Evolutionary conservation across 2,888 invertebrate genomes (phyloP).

Genomic region (Nymphalis c-album): DNA sequence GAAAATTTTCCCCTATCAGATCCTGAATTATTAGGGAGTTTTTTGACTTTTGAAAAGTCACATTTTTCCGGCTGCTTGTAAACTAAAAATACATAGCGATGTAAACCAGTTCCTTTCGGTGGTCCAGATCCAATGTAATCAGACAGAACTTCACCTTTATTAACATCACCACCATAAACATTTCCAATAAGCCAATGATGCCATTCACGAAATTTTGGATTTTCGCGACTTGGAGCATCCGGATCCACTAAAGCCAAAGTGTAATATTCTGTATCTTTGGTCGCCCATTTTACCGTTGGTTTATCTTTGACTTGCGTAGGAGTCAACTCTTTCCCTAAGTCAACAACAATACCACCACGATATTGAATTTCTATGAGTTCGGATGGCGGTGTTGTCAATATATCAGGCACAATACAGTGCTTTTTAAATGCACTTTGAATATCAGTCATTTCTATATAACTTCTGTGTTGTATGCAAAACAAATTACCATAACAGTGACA

Average conservation of each 20-base stretch:
- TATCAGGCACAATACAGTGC: conserved; percentile 85
- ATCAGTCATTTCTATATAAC: conserved; percentile 50
- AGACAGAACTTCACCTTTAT: conserved; percentile 83
- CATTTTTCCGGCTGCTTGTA: conserved; percentile 82
- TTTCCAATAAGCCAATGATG: conserved; percentile 90
- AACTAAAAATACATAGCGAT: conserved; percentile 86
- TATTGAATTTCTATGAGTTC: conserved; percentile 77
- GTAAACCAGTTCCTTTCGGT: conserved; percentile 86
- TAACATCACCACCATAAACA: conserved; percentile 83
- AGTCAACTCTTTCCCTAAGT: conserved; percentile 85
- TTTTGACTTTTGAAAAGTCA: conserved; percentile 64
- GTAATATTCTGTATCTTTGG: conserved; percentile 83
- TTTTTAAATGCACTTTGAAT: conserved; percentile 66
- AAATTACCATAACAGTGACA: too few species aligned
- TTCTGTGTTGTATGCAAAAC: not conserved
- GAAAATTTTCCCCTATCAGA: conserved; percentile 82
- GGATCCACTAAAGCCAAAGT: conserved; percentile 85
- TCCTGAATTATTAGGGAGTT: conserved; percentile 71
- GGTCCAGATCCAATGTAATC: conserved; percentile 85
- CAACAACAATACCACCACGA: conserved; percentile 70
- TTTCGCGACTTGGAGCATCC: conserved; percentile 87
- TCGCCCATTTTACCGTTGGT: conserved; percentile 85
- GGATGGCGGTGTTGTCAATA: conserved; percentile 82
- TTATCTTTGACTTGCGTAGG: conserved; percentile 86
- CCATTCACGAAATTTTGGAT: conserved; percentile 86